Evolutionary conservation across 1,140 invertebrate genomes (phyloP).

Genomic region (Bombus pyrosoma): DNA sequence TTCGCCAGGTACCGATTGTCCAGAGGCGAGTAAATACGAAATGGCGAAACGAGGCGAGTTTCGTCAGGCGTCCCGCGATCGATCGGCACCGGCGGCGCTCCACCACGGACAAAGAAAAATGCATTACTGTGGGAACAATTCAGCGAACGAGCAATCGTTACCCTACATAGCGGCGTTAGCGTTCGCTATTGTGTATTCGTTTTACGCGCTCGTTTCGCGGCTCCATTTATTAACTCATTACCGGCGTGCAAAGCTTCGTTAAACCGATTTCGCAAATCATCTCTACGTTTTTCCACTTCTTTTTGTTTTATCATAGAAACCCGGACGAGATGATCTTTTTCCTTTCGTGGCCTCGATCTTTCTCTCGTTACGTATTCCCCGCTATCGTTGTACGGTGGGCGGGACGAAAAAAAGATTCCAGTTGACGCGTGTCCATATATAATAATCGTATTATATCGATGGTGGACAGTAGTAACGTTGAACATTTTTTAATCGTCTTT

Average conservation of each 20-base stretch:
- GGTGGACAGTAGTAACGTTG: too few relatives aligned
- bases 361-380: too few relatives aligned
- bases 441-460: too few relatives aligned
- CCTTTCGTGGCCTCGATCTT: neutral
- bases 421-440: too few relatives aligned
- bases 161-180: slow-evolving; percentile 28
- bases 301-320: too few relatives aligned
- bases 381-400: too few relatives aligned
- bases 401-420: too few relatives aligned
- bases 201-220: slow-evolving; percentile 31
- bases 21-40: slow-evolving; percentile 43
- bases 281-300: neutral
- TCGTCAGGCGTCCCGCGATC: slow-evolving; percentile 45
- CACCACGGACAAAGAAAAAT: slow-evolving; percentile 40
- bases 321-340: neutral
- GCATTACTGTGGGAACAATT: slow-evolving; percentile 56
- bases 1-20: slow-evolving; percentile 28
- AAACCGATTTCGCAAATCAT: neutral
- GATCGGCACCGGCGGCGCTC: slow-evolving; percentile 45
- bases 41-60: slow-evolving; percentile 49
- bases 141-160: slow-evolving; percentile 46
- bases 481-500: too few relatives aligned
- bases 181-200: slow-evolving; percentile 32
- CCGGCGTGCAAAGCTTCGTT: neutral
- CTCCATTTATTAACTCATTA: slow-evolving; percentile 50